Conservation (phyloP, 2,797 vertebrate species). For the Lutra lutra region DNA sequence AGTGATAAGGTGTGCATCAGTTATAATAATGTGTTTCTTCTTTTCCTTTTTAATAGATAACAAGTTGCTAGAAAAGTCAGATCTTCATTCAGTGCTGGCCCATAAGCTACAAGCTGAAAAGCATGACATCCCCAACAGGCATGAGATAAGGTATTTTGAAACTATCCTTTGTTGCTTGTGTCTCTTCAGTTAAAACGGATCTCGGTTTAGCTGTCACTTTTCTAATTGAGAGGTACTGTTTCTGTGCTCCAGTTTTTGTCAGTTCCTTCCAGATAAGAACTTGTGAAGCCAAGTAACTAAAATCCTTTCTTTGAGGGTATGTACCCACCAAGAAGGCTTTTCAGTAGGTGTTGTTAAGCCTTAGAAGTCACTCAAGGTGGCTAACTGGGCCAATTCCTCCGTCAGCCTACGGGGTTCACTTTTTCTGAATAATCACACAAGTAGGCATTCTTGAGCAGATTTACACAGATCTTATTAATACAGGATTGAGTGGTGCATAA, state of each 20-base stretch:
- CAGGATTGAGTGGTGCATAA: background rate
- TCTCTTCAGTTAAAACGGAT: background rate
- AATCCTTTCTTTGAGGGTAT: background rate
- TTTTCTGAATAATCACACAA: background rate
- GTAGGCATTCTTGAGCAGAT: background rate
- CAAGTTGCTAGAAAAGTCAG: constrained; percentile 95
- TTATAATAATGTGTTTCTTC: background rate
- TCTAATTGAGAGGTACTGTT: background rate
- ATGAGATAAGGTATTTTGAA: constrained; percentile 91
- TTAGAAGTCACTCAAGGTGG: background rate
- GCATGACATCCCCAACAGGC: constrained; percentile 92
- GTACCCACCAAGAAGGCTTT: background rate
- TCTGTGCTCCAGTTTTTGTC: background rate
- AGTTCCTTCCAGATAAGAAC: constrained; percentile 4
- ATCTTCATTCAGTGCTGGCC: constrained; percentile 94
- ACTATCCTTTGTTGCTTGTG: background rate
- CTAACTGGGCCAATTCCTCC: background rate
- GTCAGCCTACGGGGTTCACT: background rate
- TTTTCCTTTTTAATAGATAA: constrained; percentile 89
- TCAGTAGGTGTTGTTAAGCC: background rate
- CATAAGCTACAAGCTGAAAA: constrained; percentile 96
- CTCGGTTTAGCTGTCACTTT: background rate
- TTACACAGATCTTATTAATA: background rate
- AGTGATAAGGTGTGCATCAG: background rate
- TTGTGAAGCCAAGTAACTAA: background rate